These are phyloP conservation scores for Cheilosia soror DNA, from an alignment of 2,888 invertebrate species.

Conservation along the genomic window DNA sequence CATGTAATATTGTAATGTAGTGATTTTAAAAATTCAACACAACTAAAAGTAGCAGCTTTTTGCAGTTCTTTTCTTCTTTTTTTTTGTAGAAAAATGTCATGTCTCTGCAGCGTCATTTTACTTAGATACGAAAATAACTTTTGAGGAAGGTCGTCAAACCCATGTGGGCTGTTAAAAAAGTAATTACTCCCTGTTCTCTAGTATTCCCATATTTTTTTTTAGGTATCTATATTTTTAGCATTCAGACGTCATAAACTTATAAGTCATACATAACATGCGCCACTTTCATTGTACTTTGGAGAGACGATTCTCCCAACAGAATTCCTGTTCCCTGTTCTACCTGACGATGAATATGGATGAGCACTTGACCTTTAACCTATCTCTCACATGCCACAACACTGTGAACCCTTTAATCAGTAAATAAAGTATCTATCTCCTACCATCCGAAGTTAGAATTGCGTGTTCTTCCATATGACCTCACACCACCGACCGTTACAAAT, in stretches of 20 bases:
- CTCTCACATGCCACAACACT: neutral
- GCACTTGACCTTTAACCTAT: neutral
- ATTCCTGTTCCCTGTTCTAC: neutral
- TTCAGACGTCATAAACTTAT: neutral
- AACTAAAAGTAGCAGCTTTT: too few relatives aligned
- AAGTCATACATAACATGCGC: neutral
- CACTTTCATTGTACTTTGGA: neutral
- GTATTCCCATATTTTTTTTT: neutral
- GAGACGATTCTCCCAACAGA: neutral
- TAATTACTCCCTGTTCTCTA: neutral
- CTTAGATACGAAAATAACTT: neutral
- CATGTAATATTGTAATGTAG: too few relatives aligned
- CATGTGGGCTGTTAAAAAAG: neutral
- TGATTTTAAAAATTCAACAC: too few relatives aligned
- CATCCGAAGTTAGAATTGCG: slow-evolving; percentile 7
- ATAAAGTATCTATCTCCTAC: neutral
- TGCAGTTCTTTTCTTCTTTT: too few relatives aligned
- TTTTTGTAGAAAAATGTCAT: too few relatives aligned
- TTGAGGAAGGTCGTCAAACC: neutral
- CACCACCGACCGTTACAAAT: neutral
- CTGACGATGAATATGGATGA: neutral
- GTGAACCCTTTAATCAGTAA: slow-evolving; percentile 34
- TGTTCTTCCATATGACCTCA: slow-evolving; percentile 1
- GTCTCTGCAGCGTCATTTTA: neutral
- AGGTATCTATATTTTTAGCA: neutral